A percentile compares a stretch with the other conserved stretches of the same genome.
These are phyloP conservation scores for Brachionus rubens DNA, from an alignment of 1,140 invertebrate species.

Conservation along the genomic window DNA sequence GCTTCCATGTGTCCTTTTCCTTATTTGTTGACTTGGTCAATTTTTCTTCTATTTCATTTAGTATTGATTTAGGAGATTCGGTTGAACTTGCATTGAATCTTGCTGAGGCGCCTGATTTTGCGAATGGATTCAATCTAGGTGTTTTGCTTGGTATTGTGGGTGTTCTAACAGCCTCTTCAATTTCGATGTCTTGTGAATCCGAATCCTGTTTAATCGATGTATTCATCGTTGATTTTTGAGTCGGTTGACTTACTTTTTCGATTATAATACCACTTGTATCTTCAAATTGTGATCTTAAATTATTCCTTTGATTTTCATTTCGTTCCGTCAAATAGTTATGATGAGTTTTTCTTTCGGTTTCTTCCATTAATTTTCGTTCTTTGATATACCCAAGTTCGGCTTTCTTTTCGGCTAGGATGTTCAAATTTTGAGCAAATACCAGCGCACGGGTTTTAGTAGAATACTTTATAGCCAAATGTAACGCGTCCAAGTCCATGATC, in stretches of 20 bases:
- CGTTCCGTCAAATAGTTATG: not conserved
- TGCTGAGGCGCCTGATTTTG: conserved; percentile 21
- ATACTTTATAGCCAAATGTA: conserved; percentile 82
- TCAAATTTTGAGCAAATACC: conserved; percentile 69
- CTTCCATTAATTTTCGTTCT: not conserved
- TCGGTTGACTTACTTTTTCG: conserved; percentile 6
- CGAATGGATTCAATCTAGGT: conserved; percentile 35
- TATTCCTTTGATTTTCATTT: conserved; percentile 4
- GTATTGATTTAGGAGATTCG: conserved; percentile 29
- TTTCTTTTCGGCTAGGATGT: conserved; percentile 53
- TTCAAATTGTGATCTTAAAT: not conserved
- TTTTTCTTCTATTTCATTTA: conserved; percentile 42
- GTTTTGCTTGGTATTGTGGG: not conserved
- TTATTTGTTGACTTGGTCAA: conserved; percentile 17
- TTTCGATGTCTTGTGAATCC: conserved; percentile 37
- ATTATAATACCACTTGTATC: conserved; percentile 29
- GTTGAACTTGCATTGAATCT: not conserved
- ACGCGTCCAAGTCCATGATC: conserved; percentile 72
- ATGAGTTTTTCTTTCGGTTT: not conserved
- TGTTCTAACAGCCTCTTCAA: not conserved
- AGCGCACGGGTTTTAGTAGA: conserved; percentile 72
- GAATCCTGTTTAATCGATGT: not conserved
- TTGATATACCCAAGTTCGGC: conserved; percentile 26
- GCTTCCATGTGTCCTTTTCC: conserved; percentile 38
- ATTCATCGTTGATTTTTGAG: not conserved